Evolutionary conservation across 35 echinoderm and acorn worm species (phyloP).

Genomic region (Patiria miniata): DNA sequence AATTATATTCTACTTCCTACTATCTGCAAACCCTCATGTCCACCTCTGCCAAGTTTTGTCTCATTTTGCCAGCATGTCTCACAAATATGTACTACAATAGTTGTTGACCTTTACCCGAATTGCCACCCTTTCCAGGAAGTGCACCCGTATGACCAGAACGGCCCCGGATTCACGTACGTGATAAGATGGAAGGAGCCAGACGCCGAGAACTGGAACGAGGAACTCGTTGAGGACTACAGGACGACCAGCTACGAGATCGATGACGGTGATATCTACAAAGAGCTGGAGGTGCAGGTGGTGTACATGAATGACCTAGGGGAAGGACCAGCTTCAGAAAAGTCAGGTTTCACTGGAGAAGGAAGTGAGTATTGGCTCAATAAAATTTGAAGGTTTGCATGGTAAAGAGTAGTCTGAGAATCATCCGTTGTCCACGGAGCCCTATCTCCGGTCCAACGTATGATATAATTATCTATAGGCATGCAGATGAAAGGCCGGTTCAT

Average conservation of each 20-base stretch:
- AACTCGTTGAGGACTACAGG: neutral
- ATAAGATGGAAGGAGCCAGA: constrained; percentile 39
- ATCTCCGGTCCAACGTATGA: too few relatives aligned
- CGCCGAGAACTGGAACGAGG: neutral
- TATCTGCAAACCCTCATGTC: too few relatives aligned
- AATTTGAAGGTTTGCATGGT: too few relatives aligned
- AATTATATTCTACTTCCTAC: too few relatives aligned
- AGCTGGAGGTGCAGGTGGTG: constrained; percentile 26
- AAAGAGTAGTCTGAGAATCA: too few relatives aligned
- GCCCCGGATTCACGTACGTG: constrained; percentile 66
- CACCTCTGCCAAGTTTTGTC: too few relatives aligned
- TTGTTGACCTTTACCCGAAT: too few relatives aligned
- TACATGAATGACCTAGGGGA: constrained; percentile 13
- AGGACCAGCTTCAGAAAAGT: neutral
- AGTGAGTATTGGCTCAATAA: constrained; percentile 21
- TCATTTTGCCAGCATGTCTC: too few relatives aligned
- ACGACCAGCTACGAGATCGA: neutral
- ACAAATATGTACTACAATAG: too few relatives aligned
- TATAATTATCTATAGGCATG: too few relatives aligned
- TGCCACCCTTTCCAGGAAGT: constrained; percentile 28
- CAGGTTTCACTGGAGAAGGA: constrained; percentile 36
- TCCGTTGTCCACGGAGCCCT: too few relatives aligned
- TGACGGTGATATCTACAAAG: constrained; percentile 18
- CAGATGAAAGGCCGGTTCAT: too few relatives aligned
- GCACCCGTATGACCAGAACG: constrained; percentile 66